phyloP scores from a whole-genome alignment of 2,113 vertebrate genomes.

The Spermophilus dauricus region DNA sequence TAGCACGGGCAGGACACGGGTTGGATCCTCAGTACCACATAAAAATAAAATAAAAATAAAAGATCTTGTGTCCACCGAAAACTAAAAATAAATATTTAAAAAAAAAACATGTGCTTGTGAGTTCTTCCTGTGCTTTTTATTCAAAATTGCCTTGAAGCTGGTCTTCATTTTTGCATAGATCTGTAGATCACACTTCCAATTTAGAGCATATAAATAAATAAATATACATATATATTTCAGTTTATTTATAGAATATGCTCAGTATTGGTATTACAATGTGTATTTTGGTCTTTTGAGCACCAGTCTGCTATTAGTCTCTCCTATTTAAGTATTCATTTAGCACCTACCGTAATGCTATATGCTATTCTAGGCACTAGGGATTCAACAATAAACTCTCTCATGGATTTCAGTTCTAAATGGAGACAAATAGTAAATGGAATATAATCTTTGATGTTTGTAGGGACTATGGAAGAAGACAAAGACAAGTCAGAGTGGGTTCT shows the following conservation, averaged over 20 bases:
- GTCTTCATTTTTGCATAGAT: neutral
- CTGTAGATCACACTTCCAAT: neutral
- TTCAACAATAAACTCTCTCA: neutral
- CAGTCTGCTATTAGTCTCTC: neutral
- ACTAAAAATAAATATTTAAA: too few species aligned
- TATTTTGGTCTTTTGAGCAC: neutral
- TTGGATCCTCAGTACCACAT: too few species aligned
- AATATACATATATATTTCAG: neutral
- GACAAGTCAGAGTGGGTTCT: neutral
- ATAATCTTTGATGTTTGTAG: neutral
- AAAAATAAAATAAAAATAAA: too few species aligned
- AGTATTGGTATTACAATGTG: neutral
- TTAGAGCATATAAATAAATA: neutral
- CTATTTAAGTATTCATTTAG: neutral
- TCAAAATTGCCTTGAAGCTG: slow-evolving; percentile 26
- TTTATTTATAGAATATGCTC: neutral
- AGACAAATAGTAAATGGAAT: neutral
- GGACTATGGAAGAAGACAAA: neutral
- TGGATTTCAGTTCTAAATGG: neutral
- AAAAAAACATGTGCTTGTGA: neutral
- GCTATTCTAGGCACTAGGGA: neutral
- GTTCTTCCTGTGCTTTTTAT: neutral
- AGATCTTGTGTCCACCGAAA: too few species aligned
- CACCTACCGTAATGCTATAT: fast-evolving
- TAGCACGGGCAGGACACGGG: too few species aligned